These are phyloP conservation scores for Salminus brasiliensis DNA, from an alignment of 2,113 vertebrate species.

Conservation along the genomic window DNA sequence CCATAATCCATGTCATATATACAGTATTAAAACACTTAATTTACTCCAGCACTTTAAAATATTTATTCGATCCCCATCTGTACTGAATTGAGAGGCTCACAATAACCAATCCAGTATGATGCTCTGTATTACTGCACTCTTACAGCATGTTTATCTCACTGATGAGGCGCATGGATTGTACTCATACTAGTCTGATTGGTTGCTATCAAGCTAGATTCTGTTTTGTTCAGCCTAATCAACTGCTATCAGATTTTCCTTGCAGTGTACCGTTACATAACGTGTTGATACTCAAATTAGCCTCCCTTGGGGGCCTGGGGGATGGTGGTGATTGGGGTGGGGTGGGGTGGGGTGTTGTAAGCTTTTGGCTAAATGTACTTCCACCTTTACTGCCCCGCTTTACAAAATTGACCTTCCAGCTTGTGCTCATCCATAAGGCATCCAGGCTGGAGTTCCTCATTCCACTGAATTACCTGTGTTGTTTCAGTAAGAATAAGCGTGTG, in stretches of 20 bases:
- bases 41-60: too few species aligned
- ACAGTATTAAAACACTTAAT: too few species aligned
- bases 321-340: neutral
- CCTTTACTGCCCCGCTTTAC: neutral
- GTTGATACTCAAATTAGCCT: neutral
- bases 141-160: too few species aligned
- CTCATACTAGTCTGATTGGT: neutral
- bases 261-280: neutral
- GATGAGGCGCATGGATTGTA: too few species aligned
- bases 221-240: neutral
- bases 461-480: conserved; percentile 42
- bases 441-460: conserved; percentile 54
- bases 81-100: too few species aligned
- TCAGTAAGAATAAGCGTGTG: neutral
- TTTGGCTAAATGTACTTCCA: neutral
- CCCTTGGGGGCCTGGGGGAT: neutral
- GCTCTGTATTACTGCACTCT: too few species aligned
- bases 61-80: too few species aligned
- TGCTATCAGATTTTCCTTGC: conserved; percentile 1
- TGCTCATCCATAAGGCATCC: neutral
- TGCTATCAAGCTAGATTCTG: neutral
- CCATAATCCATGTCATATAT: too few species aligned
- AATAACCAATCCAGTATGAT: too few species aligned
- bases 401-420: neutral
- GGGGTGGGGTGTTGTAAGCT: neutral